Base-by-base conservation (phyloP, 2,113 vertebrate species). In the Ancistrus triradiatus region DNA sequence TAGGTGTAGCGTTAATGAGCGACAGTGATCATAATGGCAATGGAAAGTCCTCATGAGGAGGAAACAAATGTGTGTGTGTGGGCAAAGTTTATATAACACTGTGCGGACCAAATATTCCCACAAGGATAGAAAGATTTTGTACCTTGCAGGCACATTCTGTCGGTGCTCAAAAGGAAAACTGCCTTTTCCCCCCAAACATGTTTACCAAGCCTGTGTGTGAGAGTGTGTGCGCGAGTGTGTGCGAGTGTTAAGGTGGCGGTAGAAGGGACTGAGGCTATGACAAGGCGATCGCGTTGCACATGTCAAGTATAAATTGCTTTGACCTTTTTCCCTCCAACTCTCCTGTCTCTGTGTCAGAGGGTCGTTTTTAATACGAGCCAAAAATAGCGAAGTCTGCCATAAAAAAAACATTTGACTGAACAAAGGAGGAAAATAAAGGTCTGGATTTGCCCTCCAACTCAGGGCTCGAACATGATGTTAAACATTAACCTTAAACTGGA, bases 291-390 rank as follows among this genome's bases (percentile, higher is more conserved):
- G 87, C 86, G 85, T 79, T 84, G 82, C 81, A 76, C 74, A 80
- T 86, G 87, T 88, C 85, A 87, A 85, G 84, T 88, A 86, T 87
- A 88, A 88, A 88, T 88, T 88, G 87, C 85, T 87, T 85, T 87
- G 87, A 88, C 85, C 85, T 85, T 84, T n/a, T 86, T 81, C 75
- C 79, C 82, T 82, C 74, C 69, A 69, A 66, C 75, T 80, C 80
- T 80, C 80, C 61, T 77, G 83, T 80, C 84, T 80, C 78, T 60
- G 77, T 86, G 80, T 82, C 78, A 77, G 77, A 75, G 84, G 84
- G 84, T 84, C 82, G 57, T 81, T 84, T 87, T 84, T 75, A 57
- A 84, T 81, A 53, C 78, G 78, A 79, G 84, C 74, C 81, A 76
- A 80, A 86, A 88, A 86, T 79, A 85, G 75, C 84, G 81, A 77